Evolutionary conservation across 1,140 invertebrate genomes (phyloP).

Genomic region (Euura lappo): DNA sequence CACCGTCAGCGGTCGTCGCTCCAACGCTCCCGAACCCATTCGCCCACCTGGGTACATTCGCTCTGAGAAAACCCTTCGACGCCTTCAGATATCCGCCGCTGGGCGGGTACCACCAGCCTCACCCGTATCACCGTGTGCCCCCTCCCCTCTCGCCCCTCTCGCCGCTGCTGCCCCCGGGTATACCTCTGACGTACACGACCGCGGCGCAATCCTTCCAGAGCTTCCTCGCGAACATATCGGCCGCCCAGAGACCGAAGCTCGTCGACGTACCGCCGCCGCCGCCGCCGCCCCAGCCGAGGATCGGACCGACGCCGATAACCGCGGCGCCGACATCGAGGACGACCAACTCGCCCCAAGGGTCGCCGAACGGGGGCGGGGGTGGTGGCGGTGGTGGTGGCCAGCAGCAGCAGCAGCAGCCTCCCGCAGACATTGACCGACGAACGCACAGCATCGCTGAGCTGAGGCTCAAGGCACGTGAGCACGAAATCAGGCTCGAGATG

Average conservation of each 20-base stretch:
- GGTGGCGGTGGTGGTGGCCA: constrained; percentile 47
- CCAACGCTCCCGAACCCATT: constrained; percentile 80
- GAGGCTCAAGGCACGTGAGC: constrained; percentile 88
- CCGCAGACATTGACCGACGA: constrained; percentile 77
- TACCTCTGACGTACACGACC: constrained; percentile 69
- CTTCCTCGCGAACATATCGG: constrained; percentile 81
- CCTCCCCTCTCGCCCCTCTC: constrained; percentile 45
- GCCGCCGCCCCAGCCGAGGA: constrained; percentile 36
- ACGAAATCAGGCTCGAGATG: constrained; percentile 86
- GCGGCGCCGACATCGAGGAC: constrained; percentile 34
- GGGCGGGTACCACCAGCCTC: constrained; percentile 52
- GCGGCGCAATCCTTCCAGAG: constrained; percentile 83
- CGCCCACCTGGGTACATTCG: constrained; percentile 73
- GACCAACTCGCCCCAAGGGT: constrained; percentile 52
- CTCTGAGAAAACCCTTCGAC: constrained; percentile 82
- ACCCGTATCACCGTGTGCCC: constrained; percentile 68
- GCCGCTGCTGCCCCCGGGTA: constrained; percentile 68
- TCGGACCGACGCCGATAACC: constrained; percentile 57
- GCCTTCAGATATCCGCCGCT: constrained; percentile 71
- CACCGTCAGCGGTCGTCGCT: constrained; percentile 66
- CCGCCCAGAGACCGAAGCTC: constrained; percentile 65
- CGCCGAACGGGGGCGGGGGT: constrained; percentile 50
- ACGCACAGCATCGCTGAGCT: constrained; percentile 90
- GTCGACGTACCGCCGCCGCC: constrained; percentile 52
- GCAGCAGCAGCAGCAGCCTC: constrained; percentile 39